Evolutionary conservation across 1,140 invertebrate genomes (phyloP).

Genomic region (Varroa destructor): DNA sequence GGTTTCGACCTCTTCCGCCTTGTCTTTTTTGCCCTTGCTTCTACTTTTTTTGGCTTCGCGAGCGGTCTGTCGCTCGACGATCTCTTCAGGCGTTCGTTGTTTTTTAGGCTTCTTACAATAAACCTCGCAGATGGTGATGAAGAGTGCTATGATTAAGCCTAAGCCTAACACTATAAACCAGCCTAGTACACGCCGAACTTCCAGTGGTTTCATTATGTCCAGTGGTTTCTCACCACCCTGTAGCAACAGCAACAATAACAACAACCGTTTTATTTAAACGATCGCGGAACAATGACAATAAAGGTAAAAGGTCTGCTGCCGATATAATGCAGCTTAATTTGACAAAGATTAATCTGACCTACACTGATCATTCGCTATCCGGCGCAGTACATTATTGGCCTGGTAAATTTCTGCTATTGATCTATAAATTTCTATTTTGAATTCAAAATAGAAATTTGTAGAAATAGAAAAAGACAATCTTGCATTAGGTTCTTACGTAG

Average conservation of each 20-base stretch:
- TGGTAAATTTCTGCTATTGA: no score
- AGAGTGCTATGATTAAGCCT: constrained; percentile 23
- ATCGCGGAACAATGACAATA: no score
- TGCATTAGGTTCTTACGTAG: constrained; percentile 4
- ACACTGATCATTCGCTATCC: no score
- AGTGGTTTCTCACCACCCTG: constrained; percentile 11
- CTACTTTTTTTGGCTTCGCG: constrained; percentile 19
- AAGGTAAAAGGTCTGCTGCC: no score
- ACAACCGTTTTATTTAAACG: no score
- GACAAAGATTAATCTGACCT: no score
- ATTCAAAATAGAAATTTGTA: no score
- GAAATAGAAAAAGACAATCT: no score
- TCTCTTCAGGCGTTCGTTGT: constrained; percentile 14
- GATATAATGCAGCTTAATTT: no score
- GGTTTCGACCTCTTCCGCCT: constrained; percentile 27
- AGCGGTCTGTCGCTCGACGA: neutral
- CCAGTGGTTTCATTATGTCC: constrained; percentile 5
- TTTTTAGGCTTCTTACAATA: constrained; percentile 26
- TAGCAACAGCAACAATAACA: neutral
- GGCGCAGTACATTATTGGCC: no score
- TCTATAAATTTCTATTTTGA: no score
- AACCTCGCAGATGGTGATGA: constrained; percentile 27
- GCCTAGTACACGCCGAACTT: constrained; percentile 12
- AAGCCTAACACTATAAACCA: constrained; percentile 22
- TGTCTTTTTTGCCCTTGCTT: constrained; percentile 11